Evolutionary conservation across 2,888 invertebrate genomes (phyloP).

Genomic region (Clitarchus hookeri): DNA sequence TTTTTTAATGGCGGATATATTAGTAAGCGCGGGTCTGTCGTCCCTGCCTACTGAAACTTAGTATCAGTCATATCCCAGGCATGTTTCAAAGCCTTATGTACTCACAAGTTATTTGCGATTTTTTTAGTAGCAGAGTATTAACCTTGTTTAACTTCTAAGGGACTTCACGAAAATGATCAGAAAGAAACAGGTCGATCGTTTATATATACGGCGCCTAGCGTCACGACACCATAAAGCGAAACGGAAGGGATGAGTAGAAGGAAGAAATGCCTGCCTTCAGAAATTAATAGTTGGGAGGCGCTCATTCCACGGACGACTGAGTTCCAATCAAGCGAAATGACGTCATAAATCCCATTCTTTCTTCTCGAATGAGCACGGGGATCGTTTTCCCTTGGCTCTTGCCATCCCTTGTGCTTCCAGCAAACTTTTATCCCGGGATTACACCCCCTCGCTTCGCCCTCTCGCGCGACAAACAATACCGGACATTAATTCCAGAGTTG

Average conservation of each 20-base stretch:
- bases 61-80: too few species aligned
- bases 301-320: conserved; percentile 35
- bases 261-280: conserved; percentile 4
- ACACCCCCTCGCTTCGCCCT: too few species aligned
- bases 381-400: conserved; percentile 10
- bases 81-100: too few species aligned
- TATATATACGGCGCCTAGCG: neutral
- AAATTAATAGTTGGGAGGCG: conserved; percentile 25
- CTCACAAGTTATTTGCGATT: too few species aligned
- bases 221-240: conserved; percentile 1
- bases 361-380: conserved; percentile 33
- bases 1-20: too few species aligned
- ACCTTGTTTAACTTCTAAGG: too few species aligned
- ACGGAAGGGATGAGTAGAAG: neutral
- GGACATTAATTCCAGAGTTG: too few species aligned
- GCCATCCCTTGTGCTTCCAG: neutral
- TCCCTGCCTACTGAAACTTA: too few species aligned
- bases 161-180: neutral
- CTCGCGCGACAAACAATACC: too few species aligned
- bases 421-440: neutral
- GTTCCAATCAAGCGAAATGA: conserved; percentile 39
- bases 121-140: too few species aligned
- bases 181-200: neutral
- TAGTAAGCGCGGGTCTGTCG: too few species aligned
- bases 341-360: conserved; percentile 39